Conservation (phyloP, 2,888 invertebrate species). For the Drosophila koepferae region DNA sequence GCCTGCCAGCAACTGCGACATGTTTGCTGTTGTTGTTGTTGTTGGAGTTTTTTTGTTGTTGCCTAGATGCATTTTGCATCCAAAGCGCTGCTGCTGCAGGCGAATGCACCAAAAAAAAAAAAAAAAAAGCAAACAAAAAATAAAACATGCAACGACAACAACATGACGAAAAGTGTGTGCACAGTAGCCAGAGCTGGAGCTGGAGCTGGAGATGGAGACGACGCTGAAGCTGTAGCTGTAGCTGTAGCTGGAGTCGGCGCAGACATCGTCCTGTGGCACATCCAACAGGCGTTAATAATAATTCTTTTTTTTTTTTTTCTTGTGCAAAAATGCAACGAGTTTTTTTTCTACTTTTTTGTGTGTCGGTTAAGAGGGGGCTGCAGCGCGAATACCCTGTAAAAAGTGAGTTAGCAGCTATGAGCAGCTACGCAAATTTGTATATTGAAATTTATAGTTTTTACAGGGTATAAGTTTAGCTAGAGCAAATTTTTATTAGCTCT, state of each 20-base stretch:
- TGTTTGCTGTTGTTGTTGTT: slow-evolving; percentile 58
- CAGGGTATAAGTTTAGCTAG: not conserved
- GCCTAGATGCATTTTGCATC: slow-evolving; percentile 73
- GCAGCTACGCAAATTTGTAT: not conserved
- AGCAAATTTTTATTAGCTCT: not conserved
- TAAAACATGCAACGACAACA: slow-evolving; percentile 57
- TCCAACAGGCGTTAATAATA: slow-evolving; percentile 82
- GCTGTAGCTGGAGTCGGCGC: slow-evolving; percentile 36
- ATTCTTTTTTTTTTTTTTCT: slow-evolving; percentile 54
- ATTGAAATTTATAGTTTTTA: not conserved
- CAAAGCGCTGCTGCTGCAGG: slow-evolving; percentile 67
- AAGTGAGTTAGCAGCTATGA: not conserved
- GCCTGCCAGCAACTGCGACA: slow-evolving; percentile 56
- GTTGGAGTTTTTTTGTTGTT: slow-evolving; percentile 43
- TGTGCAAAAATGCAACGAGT: slow-evolving; percentile 63
- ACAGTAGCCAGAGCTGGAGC: slow-evolving; percentile 52
- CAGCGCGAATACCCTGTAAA: slow-evolving; percentile 34
- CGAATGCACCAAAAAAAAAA: slow-evolving; percentile 74
- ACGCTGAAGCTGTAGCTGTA: slow-evolving; percentile 25
- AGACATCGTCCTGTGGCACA: slow-evolving; percentile 81
- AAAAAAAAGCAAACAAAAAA: slow-evolving; percentile 40
- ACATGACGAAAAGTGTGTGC: slow-evolving; percentile 64
- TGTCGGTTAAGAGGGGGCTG: slow-evolving; percentile 18
- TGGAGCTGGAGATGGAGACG: slow-evolving; percentile 16
- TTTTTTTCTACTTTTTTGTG: slow-evolving; percentile 36